phyloP scores from a whole-genome alignment of 2,797 vertebrate species.

The Meda fulgida region DNA sequence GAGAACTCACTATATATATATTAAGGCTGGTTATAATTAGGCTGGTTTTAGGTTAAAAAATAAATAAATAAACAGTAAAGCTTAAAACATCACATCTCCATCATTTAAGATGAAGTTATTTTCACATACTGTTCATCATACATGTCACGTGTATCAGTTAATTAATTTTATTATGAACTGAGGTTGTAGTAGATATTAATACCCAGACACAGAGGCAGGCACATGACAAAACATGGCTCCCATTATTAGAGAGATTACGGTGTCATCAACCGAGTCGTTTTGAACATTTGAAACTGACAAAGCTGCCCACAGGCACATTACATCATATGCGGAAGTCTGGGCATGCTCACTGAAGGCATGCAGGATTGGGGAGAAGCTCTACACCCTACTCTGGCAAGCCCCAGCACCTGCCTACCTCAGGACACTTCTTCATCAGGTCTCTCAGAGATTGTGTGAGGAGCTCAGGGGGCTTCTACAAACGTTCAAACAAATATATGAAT shows the following conservation, averaged over 20 bases:
- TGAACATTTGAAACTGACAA: constrained; percentile 30
- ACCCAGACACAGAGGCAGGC: not conserved
- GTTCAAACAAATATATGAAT: not conserved
- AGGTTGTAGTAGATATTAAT: not conserved
- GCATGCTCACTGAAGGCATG: constrained; percentile 42
- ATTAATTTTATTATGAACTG: not conserved
- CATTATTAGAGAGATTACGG: constrained; percentile 44
- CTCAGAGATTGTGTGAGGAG: constrained; percentile 22
- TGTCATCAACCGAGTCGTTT: constrained; percentile 33
- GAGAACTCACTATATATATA: no score
- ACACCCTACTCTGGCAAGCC: constrained; percentile 54
- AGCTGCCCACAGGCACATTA: constrained; percentile 40
- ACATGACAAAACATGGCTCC: constrained; percentile 40
- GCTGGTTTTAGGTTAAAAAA: not conserved
- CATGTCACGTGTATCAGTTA: not conserved
- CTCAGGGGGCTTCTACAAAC: constrained; percentile 1
- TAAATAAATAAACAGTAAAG: no score
- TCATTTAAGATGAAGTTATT: not conserved
- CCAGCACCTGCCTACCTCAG: constrained; percentile 56
- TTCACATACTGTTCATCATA: not conserved
- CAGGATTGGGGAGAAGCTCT: constrained; percentile 17
- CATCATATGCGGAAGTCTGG: constrained; percentile 44
- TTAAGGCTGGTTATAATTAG: not conserved
- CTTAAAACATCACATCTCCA: not conserved
- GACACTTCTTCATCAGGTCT: constrained; percentile 56